Percentiles rank a stretch among this genome's conserved stretches.
Evolutionary conservation across 2,113 vertebrate genomes (phyloP).

Genomic region (Scopus umbretta): DNA sequence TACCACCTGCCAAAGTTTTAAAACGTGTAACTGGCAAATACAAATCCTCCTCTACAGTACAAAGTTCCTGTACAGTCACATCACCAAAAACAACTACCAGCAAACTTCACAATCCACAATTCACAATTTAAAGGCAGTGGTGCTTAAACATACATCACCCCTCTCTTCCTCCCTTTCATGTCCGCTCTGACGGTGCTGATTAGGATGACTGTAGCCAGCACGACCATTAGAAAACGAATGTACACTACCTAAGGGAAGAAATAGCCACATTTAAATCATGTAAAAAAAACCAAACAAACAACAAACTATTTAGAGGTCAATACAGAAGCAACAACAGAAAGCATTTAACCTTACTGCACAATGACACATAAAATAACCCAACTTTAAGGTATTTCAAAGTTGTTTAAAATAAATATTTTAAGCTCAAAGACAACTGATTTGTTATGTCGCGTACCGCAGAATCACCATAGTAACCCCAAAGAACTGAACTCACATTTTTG

Average conservation of each 20-base stretch:
- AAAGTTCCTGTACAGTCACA: background rate
- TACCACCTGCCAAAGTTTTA: background rate
- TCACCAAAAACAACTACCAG: background rate
- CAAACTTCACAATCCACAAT: background rate
- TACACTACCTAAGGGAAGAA: slow-evolving; percentile 76
- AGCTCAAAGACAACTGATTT: background rate
- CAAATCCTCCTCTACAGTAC: background rate
- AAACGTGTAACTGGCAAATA: background rate
- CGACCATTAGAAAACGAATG: slow-evolving; percentile 91
- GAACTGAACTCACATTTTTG: background rate
- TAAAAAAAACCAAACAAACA: background rate
- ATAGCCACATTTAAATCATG: background rate
- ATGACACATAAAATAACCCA: background rate
- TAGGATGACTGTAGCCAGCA: slow-evolving; percentile 84
- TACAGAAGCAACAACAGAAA: background rate
- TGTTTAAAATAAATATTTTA: background rate
- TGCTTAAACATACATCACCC: slow-evolving; percentile 82
- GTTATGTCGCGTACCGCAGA: background rate
- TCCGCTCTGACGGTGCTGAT: slow-evolving; percentile 81
- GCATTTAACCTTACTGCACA: background rate
- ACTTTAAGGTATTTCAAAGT: background rate
- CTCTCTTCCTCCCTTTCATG: slow-evolving; percentile 90
- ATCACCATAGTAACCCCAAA: background rate
- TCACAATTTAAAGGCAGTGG: background rate
- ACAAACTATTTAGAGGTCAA: background rate